Percentiles rank a stretch among this genome's conserved stretches.
Conservation (phyloP, 2,888 invertebrate genomes). For the Cantharis flavilabris region DNA sequence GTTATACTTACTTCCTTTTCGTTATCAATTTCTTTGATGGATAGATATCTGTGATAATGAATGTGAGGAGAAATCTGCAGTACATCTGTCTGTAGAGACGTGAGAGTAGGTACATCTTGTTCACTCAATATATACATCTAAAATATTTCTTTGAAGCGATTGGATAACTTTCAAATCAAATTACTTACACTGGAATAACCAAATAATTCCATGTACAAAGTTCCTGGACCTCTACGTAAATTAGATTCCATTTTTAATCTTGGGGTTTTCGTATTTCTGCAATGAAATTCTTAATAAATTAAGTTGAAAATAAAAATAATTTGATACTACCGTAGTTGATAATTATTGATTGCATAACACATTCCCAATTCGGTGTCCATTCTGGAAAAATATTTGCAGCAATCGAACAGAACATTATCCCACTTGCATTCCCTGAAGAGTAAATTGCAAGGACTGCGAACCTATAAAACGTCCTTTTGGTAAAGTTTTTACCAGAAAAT, state of each 20-base stretch:
- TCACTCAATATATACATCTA: slow-evolving; percentile 67
- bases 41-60: slow-evolving; percentile 53
- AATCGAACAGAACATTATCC: slow-evolving; percentile 65
- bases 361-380: slow-evolving; percentile 71
- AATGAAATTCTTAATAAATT: neutral
- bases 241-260: slow-evolving; percentile 67
- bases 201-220: slow-evolving; percentile 59
- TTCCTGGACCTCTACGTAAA: slow-evolving; percentile 66
- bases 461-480: slow-evolving; percentile 46
- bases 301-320: neutral
- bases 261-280: slow-evolving; percentile 55
- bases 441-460: slow-evolving; percentile 63
- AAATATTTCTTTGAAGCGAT: too few species aligned
- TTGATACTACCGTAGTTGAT: slow-evolving; percentile 54
- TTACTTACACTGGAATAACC: slow-evolving; percentile 59
- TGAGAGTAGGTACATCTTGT: slow-evolving; percentile 72
- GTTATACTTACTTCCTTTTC: slow-evolving; percentile 61
- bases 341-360: slow-evolving; percentile 69
- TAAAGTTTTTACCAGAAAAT: too few species aligned
- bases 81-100: slow-evolving; percentile 66
- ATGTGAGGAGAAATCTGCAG: slow-evolving; percentile 63
- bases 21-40: slow-evolving; percentile 66
- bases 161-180: too few species aligned
- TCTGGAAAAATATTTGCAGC: slow-evolving; percentile 67
- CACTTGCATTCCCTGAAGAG: slow-evolving; percentile 64